phyloP scores from a whole-genome alignment of 2,888 invertebrate genomes.

The Hyles lineata region DNA sequence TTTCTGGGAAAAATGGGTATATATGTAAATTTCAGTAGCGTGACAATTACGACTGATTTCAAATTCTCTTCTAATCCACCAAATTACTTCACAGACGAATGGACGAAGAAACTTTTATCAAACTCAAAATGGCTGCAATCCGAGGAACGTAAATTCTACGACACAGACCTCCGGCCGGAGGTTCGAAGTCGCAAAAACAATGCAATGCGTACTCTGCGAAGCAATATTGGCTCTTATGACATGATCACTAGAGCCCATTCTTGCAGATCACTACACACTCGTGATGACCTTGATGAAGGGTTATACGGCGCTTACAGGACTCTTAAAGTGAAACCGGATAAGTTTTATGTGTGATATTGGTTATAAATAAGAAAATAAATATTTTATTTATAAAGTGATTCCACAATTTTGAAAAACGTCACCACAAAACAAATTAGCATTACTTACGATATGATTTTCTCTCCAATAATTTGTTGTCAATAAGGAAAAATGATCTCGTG shows the following conservation, averaged over 20 bases:
- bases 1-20: too few relatives aligned
- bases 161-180: constrained; percentile 74
- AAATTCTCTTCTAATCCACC: neutral
- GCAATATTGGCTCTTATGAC: constrained; percentile 69
- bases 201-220: constrained; percentile 59
- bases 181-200: constrained; percentile 56
- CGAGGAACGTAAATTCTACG: constrained; percentile 84
- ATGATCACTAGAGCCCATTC: constrained; percentile 74
- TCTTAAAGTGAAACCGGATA: constrained; percentile 62
- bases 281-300: constrained; percentile 71
- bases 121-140: constrained; percentile 89
- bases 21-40: neutral
- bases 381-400: neutral
- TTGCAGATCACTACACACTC: constrained; percentile 65
- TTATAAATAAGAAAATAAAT: neutral
- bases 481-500: too few relatives aligned
- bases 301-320: constrained; percentile 74
- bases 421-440: too few relatives aligned
- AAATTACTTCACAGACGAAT: constrained; percentile 80
- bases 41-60: neutral
- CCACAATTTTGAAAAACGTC: neutral
- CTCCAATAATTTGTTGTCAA: too few relatives aligned
- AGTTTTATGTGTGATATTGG: constrained; percentile 51
- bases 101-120: constrained; percentile 88
- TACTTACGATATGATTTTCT: too few relatives aligned